Conservation (phyloP, 1,140 invertebrate species). For the Thalassaphorura encarpata region DNA sequence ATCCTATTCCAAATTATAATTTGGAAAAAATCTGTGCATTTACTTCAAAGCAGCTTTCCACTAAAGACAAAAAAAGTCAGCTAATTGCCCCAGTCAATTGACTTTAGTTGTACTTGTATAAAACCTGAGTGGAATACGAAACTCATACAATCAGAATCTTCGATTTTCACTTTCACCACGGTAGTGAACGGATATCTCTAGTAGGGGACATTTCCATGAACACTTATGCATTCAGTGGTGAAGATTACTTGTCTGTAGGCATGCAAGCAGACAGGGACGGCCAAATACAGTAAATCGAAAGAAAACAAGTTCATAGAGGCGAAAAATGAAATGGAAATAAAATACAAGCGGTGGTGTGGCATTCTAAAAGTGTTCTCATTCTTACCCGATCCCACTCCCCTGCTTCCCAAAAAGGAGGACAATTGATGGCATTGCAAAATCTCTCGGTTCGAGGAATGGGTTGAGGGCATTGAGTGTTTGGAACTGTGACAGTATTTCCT, state of each 20-base stretch:
- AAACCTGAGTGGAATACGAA: too few relatives aligned
- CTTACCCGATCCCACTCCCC: constrained; percentile 67
- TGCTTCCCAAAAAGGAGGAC: constrained; percentile 73
- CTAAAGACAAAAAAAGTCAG: too few relatives aligned
- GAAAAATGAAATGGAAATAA: neutral
- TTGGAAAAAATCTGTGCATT: too few relatives aligned
- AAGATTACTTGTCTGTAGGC: neutral
- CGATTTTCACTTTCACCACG: too few relatives aligned
- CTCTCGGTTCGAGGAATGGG: constrained; percentile 71
- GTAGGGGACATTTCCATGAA: too few relatives aligned
- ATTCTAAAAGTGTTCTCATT: neutral
- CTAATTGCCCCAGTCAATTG: too few relatives aligned
- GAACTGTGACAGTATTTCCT: constrained; percentile 74
- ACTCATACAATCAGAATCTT: too few relatives aligned
- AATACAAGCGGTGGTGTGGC: neutral
- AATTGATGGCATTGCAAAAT: constrained; percentile 85
- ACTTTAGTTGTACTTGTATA: too few relatives aligned
- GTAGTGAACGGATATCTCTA: too few relatives aligned
- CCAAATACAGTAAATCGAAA: neutral
- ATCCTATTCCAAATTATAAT: too few relatives aligned
- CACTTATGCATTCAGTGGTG: too few relatives aligned
- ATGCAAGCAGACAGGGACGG: constrained; percentile 5
- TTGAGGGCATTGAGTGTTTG: constrained; percentile 79
- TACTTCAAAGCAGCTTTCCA: too few relatives aligned
- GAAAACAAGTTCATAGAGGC: neutral